These are phyloP conservation scores for Paragorgia papillata DNA, from an alignment of 92 coral and sea anemone species.

Conservation along the genomic window DNA sequence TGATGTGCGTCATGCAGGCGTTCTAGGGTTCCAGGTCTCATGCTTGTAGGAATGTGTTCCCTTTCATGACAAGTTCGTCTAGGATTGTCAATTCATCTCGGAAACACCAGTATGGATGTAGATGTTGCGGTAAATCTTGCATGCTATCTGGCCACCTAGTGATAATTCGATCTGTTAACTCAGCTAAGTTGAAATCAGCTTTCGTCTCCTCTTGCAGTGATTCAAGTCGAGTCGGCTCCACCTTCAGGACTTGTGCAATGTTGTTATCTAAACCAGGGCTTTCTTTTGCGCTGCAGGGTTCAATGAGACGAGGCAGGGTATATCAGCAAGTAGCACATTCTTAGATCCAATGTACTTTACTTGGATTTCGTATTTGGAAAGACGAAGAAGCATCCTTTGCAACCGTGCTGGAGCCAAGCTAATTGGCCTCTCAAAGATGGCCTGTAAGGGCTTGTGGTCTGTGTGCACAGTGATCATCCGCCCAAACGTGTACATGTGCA, in stretches of 20 bases:
- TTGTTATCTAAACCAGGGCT: slow-evolving; percentile 61
- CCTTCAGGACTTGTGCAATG: slow-evolving; percentile 63
- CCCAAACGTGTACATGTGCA: slow-evolving; percentile 35
- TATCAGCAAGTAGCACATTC: slow-evolving; percentile 10
- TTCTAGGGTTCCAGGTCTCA: slow-evolving; percentile 60
- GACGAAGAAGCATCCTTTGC: no score
- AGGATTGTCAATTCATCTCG: slow-evolving; percentile 58
- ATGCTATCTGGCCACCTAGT: slow-evolving; percentile 75
- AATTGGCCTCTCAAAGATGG: slow-evolving; percentile 14
- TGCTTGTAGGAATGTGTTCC: slow-evolving; percentile 49
- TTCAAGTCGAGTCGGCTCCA: slow-evolving; percentile 55
- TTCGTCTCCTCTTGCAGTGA: slow-evolving; percentile 33
- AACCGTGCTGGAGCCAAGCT: slow-evolving; percentile 50
- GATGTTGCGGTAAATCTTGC: slow-evolving; percentile 27
- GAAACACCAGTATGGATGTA: slow-evolving; percentile 56
- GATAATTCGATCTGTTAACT: slow-evolving; percentile 48
- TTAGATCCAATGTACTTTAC: slow-evolving; percentile 14
- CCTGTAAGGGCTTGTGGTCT: no score
- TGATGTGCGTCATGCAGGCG: slow-evolving; percentile 64
- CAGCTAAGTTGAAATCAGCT: slow-evolving; percentile 29
- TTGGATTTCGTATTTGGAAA: slow-evolving; percentile 10
- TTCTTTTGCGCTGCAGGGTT: slow-evolving; percentile 42
- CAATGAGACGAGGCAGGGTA: background rate
- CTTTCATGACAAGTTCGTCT: slow-evolving; percentile 59
- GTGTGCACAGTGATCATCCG: no score